Base-by-base conservation (phyloP, 2,797 vertebrate genomes). In the Semotilus atromaculatus region DNA sequence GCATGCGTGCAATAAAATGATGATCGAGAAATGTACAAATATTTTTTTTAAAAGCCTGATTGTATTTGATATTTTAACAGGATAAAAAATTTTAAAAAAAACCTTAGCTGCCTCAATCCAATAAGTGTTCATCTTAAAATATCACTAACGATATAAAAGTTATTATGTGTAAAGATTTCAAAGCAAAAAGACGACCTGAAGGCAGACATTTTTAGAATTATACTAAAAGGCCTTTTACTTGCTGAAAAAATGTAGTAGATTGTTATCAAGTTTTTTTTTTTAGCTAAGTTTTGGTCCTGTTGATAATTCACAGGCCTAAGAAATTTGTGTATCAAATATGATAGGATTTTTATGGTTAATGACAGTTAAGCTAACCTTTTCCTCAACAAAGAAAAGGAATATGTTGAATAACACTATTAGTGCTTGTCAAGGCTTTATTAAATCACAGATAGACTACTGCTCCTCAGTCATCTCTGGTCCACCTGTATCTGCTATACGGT, bases 381-480 rank as follows among this genome's bases (percentile, higher is more conserved):
- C 51, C 16, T 21, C 43, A 75, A 18, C n/a, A 21, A 36, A 26
- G 36, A 6, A 43, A 45, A 21, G 7, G 13, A 66, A 75, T 72
- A 45, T 45, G 26, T 62, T 36, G 14, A 60, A 74, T 29, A 75
- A 53, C 58, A 53, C 8, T 66, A 67, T 55, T 43, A 45, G 21
- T 10, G 26, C 40, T 43, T 55, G 34, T 53, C 45, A 29, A 55
- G n/a, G 48, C 48, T 40, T 70, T 70, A 14, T 78, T 64, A 5
- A 45, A 62, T 62, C 70, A 31, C 55, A 62, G 19, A 72, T 34
- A 48, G 53, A 48, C 55, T 31, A 34, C 36, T n/a, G 36, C 26
- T 34, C 51, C 48, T 84, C 29, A 36, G 81, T 8, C 73, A 7
- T 66, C 72, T 74, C 45, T 38, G 81, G 31, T 83, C 72, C 45